Evolutionary conservation across 2,888 invertebrate species (phyloP), one percentile per base, ranked within the genome.

Genomic region (Polietes domitor): DNA sequence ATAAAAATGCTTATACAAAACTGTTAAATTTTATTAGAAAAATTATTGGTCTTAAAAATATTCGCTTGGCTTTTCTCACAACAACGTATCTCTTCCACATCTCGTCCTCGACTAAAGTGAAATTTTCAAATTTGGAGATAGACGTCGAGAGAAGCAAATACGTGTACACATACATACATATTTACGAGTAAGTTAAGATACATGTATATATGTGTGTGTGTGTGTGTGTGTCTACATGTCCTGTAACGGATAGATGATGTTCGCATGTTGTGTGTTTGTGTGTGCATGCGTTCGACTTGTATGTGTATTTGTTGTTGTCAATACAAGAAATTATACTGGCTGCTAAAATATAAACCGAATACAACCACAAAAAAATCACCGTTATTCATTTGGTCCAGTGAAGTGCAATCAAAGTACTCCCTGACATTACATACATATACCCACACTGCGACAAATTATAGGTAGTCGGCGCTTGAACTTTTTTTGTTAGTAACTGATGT

Each of bases 21-120:
- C 2, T 63, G 37, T 50, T 68, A 68, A 68, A 68, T 63, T 74
- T 61, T 4, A 61, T n/a, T 73, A 47, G 26, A 43, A 47, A 37
- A 28, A 17, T 43, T 53, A 37, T 47, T 41, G 3, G 17, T 12
- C 19, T 65, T 50, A 47, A 47, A 26, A 65, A 24, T 37, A 28
- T 61, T 41, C 58, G 58, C 58, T 58, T 61, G 28, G 58, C 24
- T 19, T 70, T 47, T 43, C 63, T 63, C 47, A 70, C 55, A 58
- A 53, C 53, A 77, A 77, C 61, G 61, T 77, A 70, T 43, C 58
- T 70, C 58, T 70, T 77, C 70, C 77, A 77, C 77, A 70, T 77
- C 70, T 71, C 61, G 68, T 70, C 26, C 70, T 61, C 47, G 47
- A 77, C 77, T 77, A 71, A 77, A 55, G 43, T 19, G 43, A 77